A percentile compares a stretch with the other conserved stretches of the same genome.
Conservation (phyloP, 2,888 invertebrate species). For the Drosophila robusta region DNA sequence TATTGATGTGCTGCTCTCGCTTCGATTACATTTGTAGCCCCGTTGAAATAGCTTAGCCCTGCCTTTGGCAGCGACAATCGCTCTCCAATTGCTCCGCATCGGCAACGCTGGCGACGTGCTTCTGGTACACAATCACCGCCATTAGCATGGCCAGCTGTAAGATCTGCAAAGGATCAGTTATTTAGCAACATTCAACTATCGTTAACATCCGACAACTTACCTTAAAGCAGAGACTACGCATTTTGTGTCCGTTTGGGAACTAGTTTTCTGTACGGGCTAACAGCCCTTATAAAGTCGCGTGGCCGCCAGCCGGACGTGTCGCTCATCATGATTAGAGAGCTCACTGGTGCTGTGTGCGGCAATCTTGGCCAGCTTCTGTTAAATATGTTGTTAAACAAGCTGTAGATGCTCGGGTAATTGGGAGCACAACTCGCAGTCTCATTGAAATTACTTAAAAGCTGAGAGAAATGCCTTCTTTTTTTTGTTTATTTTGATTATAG, state of each 20-base stretch:
- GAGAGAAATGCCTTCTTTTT: background rate
- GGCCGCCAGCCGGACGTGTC: conserved; percentile 60
- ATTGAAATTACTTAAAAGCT: background rate
- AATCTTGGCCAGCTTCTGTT: conserved; percentile 50
- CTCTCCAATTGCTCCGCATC: conserved; percentile 35
- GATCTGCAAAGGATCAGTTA: conserved; percentile 48
- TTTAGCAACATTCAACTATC: background rate
- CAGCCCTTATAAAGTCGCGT: conserved; percentile 71
- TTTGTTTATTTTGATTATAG: too few species aligned
- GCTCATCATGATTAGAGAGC: conserved; percentile 62
- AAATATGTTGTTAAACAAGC: conserved; percentile 57
- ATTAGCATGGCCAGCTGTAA: conserved; percentile 49
- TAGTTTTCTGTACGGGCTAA: conserved; percentile 40
- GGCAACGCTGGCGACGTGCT: conserved; percentile 23
- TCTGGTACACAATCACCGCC: conserved; percentile 42
- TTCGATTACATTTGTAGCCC: conserved; percentile 5
- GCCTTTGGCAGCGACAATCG: conserved; percentile 60
- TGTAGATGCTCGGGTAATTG: conserved; percentile 14
- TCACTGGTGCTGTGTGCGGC: conserved; percentile 2
- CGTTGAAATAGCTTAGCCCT: conserved; percentile 39
- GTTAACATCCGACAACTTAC: conserved; percentile 37
- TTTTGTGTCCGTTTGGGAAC: conserved; percentile 42
- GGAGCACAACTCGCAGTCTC: conserved; percentile 3
- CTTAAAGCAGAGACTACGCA: conserved; percentile 57
- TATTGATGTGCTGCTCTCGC: conserved; percentile 54